phyloP scores from a whole-genome alignment of 2,888 invertebrate genomes.

The Eilema depressum region DNA sequence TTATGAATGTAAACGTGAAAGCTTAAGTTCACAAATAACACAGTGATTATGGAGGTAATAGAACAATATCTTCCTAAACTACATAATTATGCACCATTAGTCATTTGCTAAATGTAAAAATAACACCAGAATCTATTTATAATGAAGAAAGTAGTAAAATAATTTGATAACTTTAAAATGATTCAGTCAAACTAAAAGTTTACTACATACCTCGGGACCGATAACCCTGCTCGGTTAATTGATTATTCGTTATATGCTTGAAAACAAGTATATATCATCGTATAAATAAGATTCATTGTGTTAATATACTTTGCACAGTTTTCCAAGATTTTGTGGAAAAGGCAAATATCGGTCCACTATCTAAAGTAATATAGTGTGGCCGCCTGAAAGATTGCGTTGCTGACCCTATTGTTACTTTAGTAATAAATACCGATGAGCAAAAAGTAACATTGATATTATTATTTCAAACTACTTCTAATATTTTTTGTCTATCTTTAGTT shows the following conservation, averaged over 20 bases:
- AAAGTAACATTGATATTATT: neutral
- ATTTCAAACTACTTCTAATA: no score
- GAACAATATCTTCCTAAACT: conserved; percentile 60
- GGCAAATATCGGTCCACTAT: conserved; percentile 10
- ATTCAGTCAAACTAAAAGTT: conserved; percentile 50
- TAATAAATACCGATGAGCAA: neutral
- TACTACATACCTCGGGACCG: conserved; percentile 30
- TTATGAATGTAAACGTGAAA: conserved; percentile 32
- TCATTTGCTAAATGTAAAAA: conserved; percentile 56
- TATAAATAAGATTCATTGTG: conserved; percentile 1
- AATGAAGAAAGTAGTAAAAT: conserved; percentile 29
- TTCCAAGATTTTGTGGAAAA: neutral
- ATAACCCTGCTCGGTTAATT: conserved; percentile 23
- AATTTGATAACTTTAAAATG: conserved; percentile 34
- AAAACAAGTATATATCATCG: neutral
- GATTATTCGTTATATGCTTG: conserved; percentile 1
- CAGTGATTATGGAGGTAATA: conserved; percentile 43
- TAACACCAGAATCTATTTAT: conserved; percentile 51
- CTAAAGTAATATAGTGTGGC: conserved; percentile 19
- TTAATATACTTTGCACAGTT: neutral
- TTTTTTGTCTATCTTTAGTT: no score
- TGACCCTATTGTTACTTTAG: neutral
- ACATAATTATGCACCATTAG: conserved; percentile 72
- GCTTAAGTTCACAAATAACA: conserved; percentile 40
- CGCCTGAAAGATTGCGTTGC: neutral